Evolutionary conservation across 2,113 vertebrate species (phyloP), one percentile per base, ranked within the genome.

Genomic region (Gasterosteus nipponicus): DNA sequence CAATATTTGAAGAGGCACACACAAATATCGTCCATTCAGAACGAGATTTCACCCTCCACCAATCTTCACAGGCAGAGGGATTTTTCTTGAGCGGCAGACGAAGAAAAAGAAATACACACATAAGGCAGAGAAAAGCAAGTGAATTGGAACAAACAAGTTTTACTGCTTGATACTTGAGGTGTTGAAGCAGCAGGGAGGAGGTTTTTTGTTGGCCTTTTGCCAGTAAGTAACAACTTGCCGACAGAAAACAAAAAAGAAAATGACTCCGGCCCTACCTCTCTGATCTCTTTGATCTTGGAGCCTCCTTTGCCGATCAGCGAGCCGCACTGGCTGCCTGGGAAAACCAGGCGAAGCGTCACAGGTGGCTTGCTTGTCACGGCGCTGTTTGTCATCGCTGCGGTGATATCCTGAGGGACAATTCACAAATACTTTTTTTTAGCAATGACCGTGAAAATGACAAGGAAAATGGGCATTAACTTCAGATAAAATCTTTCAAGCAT

Each of bases 291-390:
- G 91, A 98, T 98, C 92, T 98, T 98, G 65, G 96, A 98, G 53
- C 96, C 96, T 89, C 96, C 96, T 95, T 98, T 98, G 77, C 96
- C 96, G 89, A 98, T 98, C 78, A 98, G 95, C 7, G 96, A 98
- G 70, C 96, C 96, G 69, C 96, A 98, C 74, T 98, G 96, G 83
- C 96, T 97, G 77, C 96, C 96, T 0, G 96, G 96, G 74, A 97
- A 96, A 10, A 98, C 96, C 71, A 98, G 94, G 38, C 96, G 94
- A 56, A 97, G 94, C 0, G 96, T 98, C 83, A 98, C 96, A 5
- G 96, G 96, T 0, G 96, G 96, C 83, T 97, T 96, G 92, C 96
- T 97, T 78, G 96, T 95, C 92, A 96, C 96, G 0, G 94, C 93
- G 92, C 96, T 97, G 94, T 97, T 97, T 81, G 94, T 95, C 96